Evolutionary conservation across 2,888 invertebrate species (phyloP).

Genomic region (Agrilus mali): DNA sequence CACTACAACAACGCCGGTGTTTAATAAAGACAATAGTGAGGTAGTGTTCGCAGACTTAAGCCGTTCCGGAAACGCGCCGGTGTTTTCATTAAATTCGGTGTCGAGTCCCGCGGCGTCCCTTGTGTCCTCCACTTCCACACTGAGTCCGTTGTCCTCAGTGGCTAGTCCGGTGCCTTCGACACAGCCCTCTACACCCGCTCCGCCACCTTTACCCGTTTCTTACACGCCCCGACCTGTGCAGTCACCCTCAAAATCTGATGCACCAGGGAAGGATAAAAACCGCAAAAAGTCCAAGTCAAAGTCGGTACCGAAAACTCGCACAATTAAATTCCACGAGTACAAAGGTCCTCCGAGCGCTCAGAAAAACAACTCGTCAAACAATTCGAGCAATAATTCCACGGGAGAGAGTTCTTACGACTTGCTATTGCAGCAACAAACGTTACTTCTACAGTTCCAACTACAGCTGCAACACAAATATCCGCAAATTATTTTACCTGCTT

Average conservation of each 20-base stretch:
- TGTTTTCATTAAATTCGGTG: constrained; percentile 39
- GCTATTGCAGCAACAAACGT: constrained; percentile 85
- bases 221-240: constrained; percentile 37
- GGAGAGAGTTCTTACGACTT: constrained; percentile 82
- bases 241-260: constrained; percentile 33
- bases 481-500: constrained; percentile 68
- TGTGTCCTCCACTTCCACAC: constrained; percentile 52
- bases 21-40: constrained; percentile 28
- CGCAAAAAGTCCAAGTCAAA: constrained; percentile 73
- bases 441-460: constrained; percentile 77
- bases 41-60: constrained; percentile 47
- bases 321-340: constrained; percentile 95
- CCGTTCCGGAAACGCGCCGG: constrained; percentile 40
- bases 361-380: constrained; percentile 45
- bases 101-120: constrained; percentile 33
- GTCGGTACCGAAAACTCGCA: constrained; percentile 66
- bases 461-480: constrained; percentile 75
- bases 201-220: constrained; percentile 41
- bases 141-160: constrained; percentile 53
- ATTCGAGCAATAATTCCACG: constrained; percentile 30
- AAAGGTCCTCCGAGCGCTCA: constrained; percentile 82
- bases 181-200: constrained; percentile 40
- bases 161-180: constrained; percentile 42
- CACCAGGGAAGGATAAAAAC: constrained; percentile 66
- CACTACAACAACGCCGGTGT: constrained; percentile 22